A percentile compares a stretch with the other conserved stretches of the same genome.
phyloP scores from a whole-genome alignment of 2,113 vertebrate species.

The Orycteropus afer region DNA sequence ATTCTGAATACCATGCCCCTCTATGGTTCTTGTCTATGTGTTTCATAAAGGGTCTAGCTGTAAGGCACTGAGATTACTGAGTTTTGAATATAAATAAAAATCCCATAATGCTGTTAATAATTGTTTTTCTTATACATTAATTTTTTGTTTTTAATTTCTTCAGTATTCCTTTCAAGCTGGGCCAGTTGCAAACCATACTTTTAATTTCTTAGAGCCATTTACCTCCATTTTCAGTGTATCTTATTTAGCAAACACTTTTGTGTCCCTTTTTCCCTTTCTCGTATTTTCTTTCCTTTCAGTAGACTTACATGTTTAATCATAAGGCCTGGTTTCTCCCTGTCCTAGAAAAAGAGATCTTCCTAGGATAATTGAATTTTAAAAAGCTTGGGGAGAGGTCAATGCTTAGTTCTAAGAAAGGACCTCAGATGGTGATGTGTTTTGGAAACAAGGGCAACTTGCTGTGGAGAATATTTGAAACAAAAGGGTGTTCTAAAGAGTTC shows the following conservation, averaged over 20 bases:
- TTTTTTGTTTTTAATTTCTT: slow-evolving; percentile 12
- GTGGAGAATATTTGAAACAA: background rate
- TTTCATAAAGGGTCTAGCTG: background rate
- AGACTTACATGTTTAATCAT: background rate
- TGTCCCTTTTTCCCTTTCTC: background rate
- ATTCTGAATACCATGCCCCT: background rate
- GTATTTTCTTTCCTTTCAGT: background rate
- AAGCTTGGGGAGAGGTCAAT: background rate
- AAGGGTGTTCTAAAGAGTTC: background rate
- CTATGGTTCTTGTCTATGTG: background rate
- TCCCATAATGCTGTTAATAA: background rate
- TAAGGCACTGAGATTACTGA: background rate
- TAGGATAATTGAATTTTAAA: background rate
- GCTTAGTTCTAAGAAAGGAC: background rate
- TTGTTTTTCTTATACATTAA: background rate
- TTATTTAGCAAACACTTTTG: background rate
- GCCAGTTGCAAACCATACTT: slow-evolving; percentile 5
- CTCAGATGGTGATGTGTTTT: background rate
- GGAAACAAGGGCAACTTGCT: background rate
- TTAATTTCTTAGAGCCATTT: background rate
- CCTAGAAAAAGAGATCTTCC: background rate
- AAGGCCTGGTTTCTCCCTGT: background rate
- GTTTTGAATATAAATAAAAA: background rate
- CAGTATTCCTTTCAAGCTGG: background rate
- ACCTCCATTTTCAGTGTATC: background rate